Conservation (phyloP, 2,113 vertebrate genomes). For the Peromyscus maniculatus region DNA sequence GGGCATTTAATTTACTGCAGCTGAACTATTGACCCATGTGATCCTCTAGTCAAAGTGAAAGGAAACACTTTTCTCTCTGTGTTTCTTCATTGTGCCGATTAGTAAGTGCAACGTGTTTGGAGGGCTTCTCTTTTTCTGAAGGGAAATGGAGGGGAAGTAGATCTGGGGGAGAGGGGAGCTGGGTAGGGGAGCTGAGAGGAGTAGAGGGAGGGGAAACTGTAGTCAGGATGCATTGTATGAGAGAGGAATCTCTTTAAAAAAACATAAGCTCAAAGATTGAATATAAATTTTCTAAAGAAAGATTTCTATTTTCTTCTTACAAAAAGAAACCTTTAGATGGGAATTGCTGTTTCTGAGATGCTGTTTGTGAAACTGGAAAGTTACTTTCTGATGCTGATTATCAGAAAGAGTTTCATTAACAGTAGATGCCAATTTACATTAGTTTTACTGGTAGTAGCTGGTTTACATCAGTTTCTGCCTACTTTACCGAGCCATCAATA, state of each 20-base stretch:
- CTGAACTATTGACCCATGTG: not conserved
- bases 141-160: not conserved
- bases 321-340: not conserved
- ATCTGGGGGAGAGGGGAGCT: not conserved
- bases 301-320: not conserved
- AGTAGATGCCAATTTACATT: not conserved
- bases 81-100: not conserved
- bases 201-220: not conserved
- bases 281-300: not conserved
- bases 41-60: not conserved
- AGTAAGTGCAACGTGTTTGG: not conserved
- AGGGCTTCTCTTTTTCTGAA: not conserved
- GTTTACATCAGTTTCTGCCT: not conserved
- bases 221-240: not conserved
- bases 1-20: not conserved
- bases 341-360: not conserved
- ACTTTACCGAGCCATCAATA: not conserved
- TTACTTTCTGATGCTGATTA: not conserved
- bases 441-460: not conserved
- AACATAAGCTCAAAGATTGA: not conserved
- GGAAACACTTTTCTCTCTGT: not conserved
- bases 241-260: not conserved
- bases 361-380: not conserved
- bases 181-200: too few relatives aligned
- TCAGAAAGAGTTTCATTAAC: not conserved